Base-by-base conservation (phyloP, 2,113 vertebrate species). In the Speoplatyrhinus poulsoni region DNA sequence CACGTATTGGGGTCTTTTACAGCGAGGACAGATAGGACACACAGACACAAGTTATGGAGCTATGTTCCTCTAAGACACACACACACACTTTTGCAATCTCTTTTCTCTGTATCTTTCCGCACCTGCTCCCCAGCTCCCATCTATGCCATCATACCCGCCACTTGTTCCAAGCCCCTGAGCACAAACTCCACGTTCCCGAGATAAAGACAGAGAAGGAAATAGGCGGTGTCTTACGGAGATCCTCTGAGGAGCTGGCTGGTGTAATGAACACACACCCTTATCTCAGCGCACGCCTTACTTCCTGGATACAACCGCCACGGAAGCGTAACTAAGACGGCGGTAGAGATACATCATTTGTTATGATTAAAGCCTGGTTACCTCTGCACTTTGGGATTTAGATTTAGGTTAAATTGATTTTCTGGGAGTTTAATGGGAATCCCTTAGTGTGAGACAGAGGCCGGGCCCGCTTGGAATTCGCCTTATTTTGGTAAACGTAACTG, bases 221-320 rank as follows among this genome's bases (percentile, higher is more conserved):
- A 53, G 13, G 56, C 49, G 49, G 66, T 33, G 56, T 19, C 48
- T 46, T 81, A 9, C 6, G 65, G 36, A 41, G 36, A 49, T 62
- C 69, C 78, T 65, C 62, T 2, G 64, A 69, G 56, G 64, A 9
- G 62, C 19, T 17, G 0, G 13, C 16, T 10, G 19, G 19, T 65
- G 70, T 86, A 82, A 86, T 83, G 52, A 73, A 77, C 56, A 66
- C 48, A 49, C 73, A 61, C 66, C 52, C 69, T 72, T 73, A 80
- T 76, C 72, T 4, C 55, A 63, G 16, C 3, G 32, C 62, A 53
- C 1, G 9, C 62, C 54, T 77, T 62, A 13, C 66, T 80, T 75
- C 69, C 75, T 68, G 52, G 66, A 71, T 52, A 77, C 41, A 49
- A 73, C 79, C 69, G 65, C 69, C 5, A 13, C 65, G 60, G 67